Conservation (phyloP, 2,888 invertebrate species). For the Acronicta psi region DNA sequence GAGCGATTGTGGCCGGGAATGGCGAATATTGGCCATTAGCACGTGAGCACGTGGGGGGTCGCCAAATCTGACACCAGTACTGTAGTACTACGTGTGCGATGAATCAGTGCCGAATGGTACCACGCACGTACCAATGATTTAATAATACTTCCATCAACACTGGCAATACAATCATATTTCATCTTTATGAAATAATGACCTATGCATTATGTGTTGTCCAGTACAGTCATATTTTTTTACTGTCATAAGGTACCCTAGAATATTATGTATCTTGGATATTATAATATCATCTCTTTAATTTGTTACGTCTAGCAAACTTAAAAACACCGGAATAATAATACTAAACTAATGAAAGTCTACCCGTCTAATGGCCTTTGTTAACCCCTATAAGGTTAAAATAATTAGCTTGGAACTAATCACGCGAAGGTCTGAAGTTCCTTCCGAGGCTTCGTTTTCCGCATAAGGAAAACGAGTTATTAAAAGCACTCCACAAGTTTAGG, state of each 20-base stretch:
- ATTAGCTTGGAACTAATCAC: conserved; percentile 15
- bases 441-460: conserved; percentile 17
- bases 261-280: too few relatives aligned
- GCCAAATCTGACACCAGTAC: conserved; percentile 65
- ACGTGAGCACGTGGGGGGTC: conserved; percentile 83
- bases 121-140: conserved; percentile 54
- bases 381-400: conserved; percentile 6
- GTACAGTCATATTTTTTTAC: too few relatives aligned
- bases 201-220: too few relatives aligned
- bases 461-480: conserved; percentile 33
- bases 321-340: too few relatives aligned
- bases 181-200: conserved; percentile 44
- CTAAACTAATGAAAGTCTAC: conserved; percentile 1
- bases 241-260: too few relatives aligned
- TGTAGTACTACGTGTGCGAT: conserved; percentile 56
- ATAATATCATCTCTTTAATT: too few relatives aligned
- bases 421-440: conserved; percentile 23
- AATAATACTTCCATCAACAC: conserved; percentile 46
- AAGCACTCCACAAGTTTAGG: conserved; percentile 30
- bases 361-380: conserved; percentile 8
- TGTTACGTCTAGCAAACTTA: too few relatives aligned
- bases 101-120: conserved; percentile 55
- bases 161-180: conserved; percentile 20
- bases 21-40: conserved; percentile 82
- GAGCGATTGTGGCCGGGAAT: conserved; percentile 66